These are phyloP conservation scores for Chaenogobius annularis DNA, from an alignment of 2,113 vertebrate species.

Conservation along the genomic window DNA sequence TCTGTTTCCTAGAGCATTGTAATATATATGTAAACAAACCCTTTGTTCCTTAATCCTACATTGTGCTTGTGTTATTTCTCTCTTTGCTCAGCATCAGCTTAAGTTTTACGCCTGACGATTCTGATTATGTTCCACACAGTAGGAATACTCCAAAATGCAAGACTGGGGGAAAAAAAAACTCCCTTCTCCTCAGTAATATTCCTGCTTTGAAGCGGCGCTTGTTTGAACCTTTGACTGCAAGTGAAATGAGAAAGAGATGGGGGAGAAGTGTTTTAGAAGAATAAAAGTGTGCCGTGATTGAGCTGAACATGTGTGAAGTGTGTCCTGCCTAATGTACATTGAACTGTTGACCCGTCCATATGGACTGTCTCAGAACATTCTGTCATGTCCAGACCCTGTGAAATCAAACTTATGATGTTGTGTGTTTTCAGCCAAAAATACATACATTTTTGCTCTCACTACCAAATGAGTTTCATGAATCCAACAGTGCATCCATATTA, in stretches of 20 bases:
- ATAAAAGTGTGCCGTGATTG: background rate
- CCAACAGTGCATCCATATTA: background rate
- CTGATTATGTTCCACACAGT: slow-evolving; percentile 18
- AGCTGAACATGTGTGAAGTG: slow-evolving; percentile 7
- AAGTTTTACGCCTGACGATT: slow-evolving; percentile 28
- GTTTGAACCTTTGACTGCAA: slow-evolving; percentile 28
- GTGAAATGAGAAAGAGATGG: slow-evolving; percentile 7
- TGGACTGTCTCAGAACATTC: background rate
- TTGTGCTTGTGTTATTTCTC: slow-evolving; percentile 31
- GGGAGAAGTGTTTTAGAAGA: slow-evolving; percentile 8
- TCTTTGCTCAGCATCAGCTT: slow-evolving; percentile 30
- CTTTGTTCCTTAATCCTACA: slow-evolving; percentile 35
- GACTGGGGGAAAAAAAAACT: background rate
- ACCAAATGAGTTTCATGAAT: background rate
- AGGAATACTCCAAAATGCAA: slow-evolving; percentile 3
- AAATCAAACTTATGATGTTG: background rate
- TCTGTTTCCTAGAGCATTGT: background rate
- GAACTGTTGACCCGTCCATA: slow-evolving; percentile 19
- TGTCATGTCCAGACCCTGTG: background rate
- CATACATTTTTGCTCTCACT: background rate
- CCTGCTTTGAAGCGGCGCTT: slow-evolving; percentile 22
- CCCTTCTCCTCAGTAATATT: slow-evolving; percentile 9
- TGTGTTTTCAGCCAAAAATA: too few species aligned
- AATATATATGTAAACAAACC: slow-evolving; percentile 27
- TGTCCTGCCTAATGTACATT: background rate